phyloP scores from a whole-genome alignment of 1,140 invertebrate genomes.

The Penaeus vannamei region DNA sequence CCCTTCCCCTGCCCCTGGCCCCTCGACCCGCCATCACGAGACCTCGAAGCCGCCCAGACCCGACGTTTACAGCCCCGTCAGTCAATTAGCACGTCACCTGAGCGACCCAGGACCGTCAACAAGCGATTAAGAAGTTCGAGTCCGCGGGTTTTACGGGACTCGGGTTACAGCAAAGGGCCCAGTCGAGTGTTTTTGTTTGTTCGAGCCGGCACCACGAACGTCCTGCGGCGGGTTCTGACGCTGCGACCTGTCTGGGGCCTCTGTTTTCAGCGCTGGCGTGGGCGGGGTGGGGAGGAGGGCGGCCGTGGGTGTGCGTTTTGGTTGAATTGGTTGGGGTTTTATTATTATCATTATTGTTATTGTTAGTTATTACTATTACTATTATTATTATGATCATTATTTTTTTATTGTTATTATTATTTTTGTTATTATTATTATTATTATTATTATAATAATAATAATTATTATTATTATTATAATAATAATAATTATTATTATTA shows the following conservation, averaged over 20 bases:
- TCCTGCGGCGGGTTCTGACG: not conserved
- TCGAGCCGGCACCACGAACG: not conserved
- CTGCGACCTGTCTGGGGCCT: not conserved
- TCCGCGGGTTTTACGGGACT: conserved; percentile 17
- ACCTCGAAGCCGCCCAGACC: not conserved
- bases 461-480: no score
- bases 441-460: no score
- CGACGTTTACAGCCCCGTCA: conserved; percentile 52
- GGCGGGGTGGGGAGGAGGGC: no score
- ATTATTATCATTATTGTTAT: no score
- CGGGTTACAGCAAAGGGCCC: conserved; percentile 30
- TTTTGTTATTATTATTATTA: no score
- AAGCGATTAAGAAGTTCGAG: conserved; percentile 51
- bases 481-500: no score
- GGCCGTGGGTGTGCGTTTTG: no score
- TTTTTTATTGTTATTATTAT: no score
- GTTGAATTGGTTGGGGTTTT: no score
- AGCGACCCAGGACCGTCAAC: conserved; percentile 45
- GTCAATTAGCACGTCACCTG: conserved; percentile 54
- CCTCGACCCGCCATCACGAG: not conserved
- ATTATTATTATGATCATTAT: no score
- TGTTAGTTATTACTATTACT: no score
- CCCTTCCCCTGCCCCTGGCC: not conserved
- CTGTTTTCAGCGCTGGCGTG: not conserved
- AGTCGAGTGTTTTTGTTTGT: conserved; percentile 39